Base-by-base conservation (phyloP, 1,140 invertebrate species). In the Yoshiicerus persimilis region DNA sequence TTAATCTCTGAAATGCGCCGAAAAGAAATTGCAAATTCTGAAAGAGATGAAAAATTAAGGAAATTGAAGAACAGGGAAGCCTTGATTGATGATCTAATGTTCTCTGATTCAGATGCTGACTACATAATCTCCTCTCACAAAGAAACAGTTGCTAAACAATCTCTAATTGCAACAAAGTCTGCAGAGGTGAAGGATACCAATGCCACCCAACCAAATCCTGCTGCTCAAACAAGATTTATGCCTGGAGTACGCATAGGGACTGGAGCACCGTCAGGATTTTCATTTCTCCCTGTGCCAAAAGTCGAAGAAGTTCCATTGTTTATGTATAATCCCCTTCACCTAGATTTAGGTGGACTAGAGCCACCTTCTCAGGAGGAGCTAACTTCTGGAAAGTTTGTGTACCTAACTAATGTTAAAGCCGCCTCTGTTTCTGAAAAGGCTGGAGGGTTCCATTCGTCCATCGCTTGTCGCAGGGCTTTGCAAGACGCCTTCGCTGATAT, bases 41-140 rank as follows among this genome's bases (percentile, higher is more conserved):
- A 97, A 91, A 92, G 94, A 8, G 96, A 97, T 92, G 94, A 95
- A 11, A 97, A 97, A 91, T 96, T 95, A 91, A 95, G 95, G 75
- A 98, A 97, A 92, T 95, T 96, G 34, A 94, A 95, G 77, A 95
- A 96, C 77, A 97, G 98, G 92, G 97, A 98, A 92, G 96, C 96
- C 1, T 93, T 99, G 0, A 98, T 99, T 90, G 97, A 99, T 93
- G 97, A 98, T 92, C 93, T 99, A 3, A 98, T 98, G 95, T 98
- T 96, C 92, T 97, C 97, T 10, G 96, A 97, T 90, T 95, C 95
- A 30, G 95, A 98, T 93, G 97, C 97, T 0, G 95, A 96, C 87
- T 95, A 96, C 90, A 99, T 99, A 90, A 93, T 99, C 1, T 96
- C 95, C 86, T 95, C 95, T 62, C 98, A 97, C 93, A 96, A 95